Base-by-base conservation (phyloP, 2,113 vertebrate species). In the Seriola dumerili region DNA sequence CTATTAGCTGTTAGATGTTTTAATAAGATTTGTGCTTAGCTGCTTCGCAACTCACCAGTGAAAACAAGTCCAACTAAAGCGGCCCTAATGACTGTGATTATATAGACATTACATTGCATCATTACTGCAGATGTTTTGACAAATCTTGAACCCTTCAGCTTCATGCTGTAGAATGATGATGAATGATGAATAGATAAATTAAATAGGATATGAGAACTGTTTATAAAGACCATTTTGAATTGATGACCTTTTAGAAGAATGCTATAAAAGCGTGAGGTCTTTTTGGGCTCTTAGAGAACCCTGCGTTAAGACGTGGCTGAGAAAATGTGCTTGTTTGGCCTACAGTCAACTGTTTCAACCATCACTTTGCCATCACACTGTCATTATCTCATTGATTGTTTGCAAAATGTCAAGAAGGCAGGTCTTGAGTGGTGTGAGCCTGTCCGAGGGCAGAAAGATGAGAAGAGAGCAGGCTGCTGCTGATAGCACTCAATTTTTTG, bases 1-100 rank as follows among this genome's bases (percentile, higher is more conserved):
- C 4, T 50, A 57, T 57, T 19, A 40, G 23, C 66, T 71, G 11
- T 72, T 64, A n/a, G 4, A 46, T 74, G 11, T n/a, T 68, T 76
- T 63, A 54, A 72, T 75, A 75, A 16, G 13, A 85, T 70, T 59
- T 63, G 48, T 76, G 42, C 54, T 78, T 52, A 68, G 46, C 25
- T 73, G 57, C 67, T 82, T 38, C 70, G 52, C 21, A 74, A 19
- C 4, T 40, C 59, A 61, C 42, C 21, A 59, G 34, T 64, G 38
- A 34, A 70, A 66, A 61, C 38, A 64, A 65, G 13, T n/a, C 32
- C n/a, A 23, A 59, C 38, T 48, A 23, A 64, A 61, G 67, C 11
- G 7, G 13, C n/a, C 48, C 40, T 50, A 70, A 44, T 66, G 25
- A 69, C 19, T n/a, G 4, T 57, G 10, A 75, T 66, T 58, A 57